Base-by-base conservation (phyloP, 1,140 invertebrate genomes). In the Eueides isabella region DNA sequence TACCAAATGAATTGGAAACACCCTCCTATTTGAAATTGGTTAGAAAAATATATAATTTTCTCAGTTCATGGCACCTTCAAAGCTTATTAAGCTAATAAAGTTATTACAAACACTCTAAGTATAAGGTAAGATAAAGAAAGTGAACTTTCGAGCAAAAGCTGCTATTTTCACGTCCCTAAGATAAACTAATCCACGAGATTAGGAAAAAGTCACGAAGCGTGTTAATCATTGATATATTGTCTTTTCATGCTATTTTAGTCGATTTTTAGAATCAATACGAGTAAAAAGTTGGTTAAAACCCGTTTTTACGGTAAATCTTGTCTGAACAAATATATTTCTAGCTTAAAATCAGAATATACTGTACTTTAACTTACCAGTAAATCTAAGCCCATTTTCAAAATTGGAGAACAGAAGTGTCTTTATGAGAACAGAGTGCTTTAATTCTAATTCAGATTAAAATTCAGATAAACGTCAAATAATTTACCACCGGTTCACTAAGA, bases 121-220 rank as follows among this genome's bases (percentile, higher is more conserved):
- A 55, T 26, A 55, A 26, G n/a, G 48, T 26, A 55, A 55, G 48
- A 55, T 55, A 55, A 55, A 55, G 48, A 55, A 55, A 55, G 48
- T 55, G 19, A 55, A 55, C 5, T 55, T 55, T 55, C 19, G 26
- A 7, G 2, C 9, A 19, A 23, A 23, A 23, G 48, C 48, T 55
- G 48, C 19, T 69, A 61, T 69, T 68, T 74, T 64, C 67, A 55
- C 66, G 35, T 62, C 38, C 30, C 12, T 38, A 55, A 69, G 72
- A 74, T 74, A 74, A 41, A 67, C 61, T 74, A 65, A 74, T 74
- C 72, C 67, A 7, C 16, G 31, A 67, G 61, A 65, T 74, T 30
- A 63, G 29, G 26, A 14, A 19, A 67, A 14, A 31, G 23, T 41
- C 72, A 74, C 72, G 72, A 9, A 62, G 55, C 61, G 61, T 67